Percentiles rank a stretch among this genome's conserved stretches.
Evolutionary conservation across 2,888 invertebrate species (phyloP).

Genomic region (Drosophila gaucha): DNA sequence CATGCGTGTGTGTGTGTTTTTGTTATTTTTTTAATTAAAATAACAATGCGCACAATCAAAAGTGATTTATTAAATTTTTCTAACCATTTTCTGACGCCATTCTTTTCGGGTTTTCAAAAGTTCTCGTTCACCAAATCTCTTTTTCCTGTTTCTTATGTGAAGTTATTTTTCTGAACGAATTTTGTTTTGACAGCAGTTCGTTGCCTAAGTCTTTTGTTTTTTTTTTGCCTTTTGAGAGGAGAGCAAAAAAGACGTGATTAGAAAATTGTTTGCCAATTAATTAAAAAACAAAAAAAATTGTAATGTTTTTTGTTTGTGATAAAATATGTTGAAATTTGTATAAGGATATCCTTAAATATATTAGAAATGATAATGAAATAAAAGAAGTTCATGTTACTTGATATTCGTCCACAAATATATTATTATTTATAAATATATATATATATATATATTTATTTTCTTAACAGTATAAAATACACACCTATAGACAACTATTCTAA

Average conservation of each 20-base stretch:
- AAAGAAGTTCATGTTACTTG: no score
- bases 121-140: slow-evolving; percentile 21
- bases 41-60: slow-evolving; percentile 73
- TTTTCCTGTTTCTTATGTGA: slow-evolving; percentile 25
- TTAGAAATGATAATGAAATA: no score
- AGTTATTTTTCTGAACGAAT: no score
- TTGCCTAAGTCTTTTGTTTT: slow-evolving; percentile 74
- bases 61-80: slow-evolving; percentile 70
- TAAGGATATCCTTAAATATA: no score
- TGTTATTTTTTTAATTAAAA: slow-evolving; percentile 65
- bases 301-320: no score
- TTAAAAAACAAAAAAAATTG: background rate
- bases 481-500: no score
- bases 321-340: no score
- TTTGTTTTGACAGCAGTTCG: slow-evolving; percentile 37
- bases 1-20: slow-evolving; percentile 13
- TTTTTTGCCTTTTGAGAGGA: background rate
- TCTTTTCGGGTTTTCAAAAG: slow-evolving; percentile 23
- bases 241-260: slow-evolving; percentile 4
- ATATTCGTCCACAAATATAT: no score
- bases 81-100: slow-evolving; percentile 41
- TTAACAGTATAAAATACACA: no score
- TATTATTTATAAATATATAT: no score
- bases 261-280: slow-evolving; percentile 8
- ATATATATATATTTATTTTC: no score